Evolutionary conservation across 2,888 invertebrate genomes (phyloP).

Genomic region (Charanyca ferruginea): DNA sequence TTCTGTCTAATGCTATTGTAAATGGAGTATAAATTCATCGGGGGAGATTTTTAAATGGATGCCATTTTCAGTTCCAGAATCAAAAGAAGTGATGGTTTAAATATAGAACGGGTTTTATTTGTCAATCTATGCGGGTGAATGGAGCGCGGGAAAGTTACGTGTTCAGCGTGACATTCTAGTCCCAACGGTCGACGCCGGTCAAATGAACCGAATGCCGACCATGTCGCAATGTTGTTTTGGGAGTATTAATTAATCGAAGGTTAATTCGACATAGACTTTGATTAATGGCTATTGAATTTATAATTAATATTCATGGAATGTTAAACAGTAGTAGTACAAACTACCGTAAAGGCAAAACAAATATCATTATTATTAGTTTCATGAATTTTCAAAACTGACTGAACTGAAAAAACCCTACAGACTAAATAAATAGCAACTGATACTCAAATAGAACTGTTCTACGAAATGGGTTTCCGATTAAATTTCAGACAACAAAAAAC

Average conservation of each 20-base stretch:
- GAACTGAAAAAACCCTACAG: slow-evolving; percentile 5
- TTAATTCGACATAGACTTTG: slow-evolving; percentile 42
- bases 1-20: no score
- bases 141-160: slow-evolving; percentile 45
- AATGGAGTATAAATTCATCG: no score
- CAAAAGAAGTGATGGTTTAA: slow-evolving; percentile 47
- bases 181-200: slow-evolving; percentile 46
- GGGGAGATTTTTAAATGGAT: not conserved
- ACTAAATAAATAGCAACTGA: slow-evolving; percentile 37
- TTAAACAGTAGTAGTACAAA: not conserved
- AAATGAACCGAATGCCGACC: slow-evolving; percentile 46
- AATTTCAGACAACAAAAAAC: slow-evolving; percentile 73
- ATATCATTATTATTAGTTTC: no score
- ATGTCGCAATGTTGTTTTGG: slow-evolving; percentile 53
- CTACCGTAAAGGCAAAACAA: not conserved
- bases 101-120: slow-evolving; percentile 62
- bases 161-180: slow-evolving; percentile 47
- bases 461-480: slow-evolving; percentile 73
- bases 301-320: no score
- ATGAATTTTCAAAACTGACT: not conserved
- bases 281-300: slow-evolving; percentile 32
- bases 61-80: slow-evolving; percentile 43
- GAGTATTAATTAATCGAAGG: slow-evolving; percentile 43
- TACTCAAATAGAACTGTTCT: slow-evolving; percentile 57
- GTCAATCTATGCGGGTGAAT: slow-evolving; percentile 58